Evolutionary conservation across 2,888 invertebrate species (phyloP), one percentile per base, ranked within the genome.

Genomic region (Stenotaenia linearis): DNA sequence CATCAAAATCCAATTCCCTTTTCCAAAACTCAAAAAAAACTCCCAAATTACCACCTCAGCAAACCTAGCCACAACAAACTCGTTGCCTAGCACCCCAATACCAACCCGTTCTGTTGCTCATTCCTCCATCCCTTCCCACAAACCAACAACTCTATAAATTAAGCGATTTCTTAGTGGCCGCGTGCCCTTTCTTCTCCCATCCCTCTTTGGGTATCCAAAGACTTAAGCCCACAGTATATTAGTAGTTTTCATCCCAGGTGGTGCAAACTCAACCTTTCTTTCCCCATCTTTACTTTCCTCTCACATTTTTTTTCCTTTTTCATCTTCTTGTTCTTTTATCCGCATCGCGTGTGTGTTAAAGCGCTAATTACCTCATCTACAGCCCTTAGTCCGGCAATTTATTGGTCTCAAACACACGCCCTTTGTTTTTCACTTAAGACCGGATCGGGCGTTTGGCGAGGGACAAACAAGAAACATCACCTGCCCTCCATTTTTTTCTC

Each of bases 331-430:
- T 69, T 69, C 69, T 69, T 69, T 69, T 69, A 69, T 69, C 69
- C 69, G 69, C 69, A 69, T 69, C 69, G 69, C 69, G 69, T 69
- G 69, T 69, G 69, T 69, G 69, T 69, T 69, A 69, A 69, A 69
- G 69, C 69, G 69, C 69, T 69, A 69, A 69, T 69, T 69, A 69
- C 69, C 69, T 69, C 69, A 69, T 69, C 69, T 69, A 69, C 69
- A 69, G 69, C 69, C 69, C 69, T 69, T 69, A 69, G 69, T 69
- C 69, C 69, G 25, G 69, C 69, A 69, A 69, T 69, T 69, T 69
- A 69, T 69, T 69, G 69, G 69, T 69, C 25, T 69, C 25, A 28
- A 69, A 28, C 25, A 69, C 69, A 25, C 69, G 25, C 28, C n/a
- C 69, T 69, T 69, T 69, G 69, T 69, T 69, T 69, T 69, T 69